A percentile compares a stretch with the other conserved stretches of the same genome.
Evolutionary conservation across 1,140 invertebrate genomes (phyloP).

Genomic region (Hyposmocoma kahamanoa): DNA sequence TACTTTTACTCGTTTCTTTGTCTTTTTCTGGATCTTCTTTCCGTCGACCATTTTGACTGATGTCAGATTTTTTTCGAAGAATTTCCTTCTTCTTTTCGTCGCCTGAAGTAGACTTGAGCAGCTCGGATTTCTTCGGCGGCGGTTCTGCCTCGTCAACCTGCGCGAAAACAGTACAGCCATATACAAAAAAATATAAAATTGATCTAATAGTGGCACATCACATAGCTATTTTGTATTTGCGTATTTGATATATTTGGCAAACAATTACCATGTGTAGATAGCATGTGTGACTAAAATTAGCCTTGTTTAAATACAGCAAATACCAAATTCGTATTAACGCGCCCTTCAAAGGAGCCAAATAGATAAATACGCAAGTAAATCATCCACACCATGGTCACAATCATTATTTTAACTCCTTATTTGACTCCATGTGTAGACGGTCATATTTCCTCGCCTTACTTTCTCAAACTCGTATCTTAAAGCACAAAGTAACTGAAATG

Average conservation of each 20-base stretch:
- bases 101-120: conserved; percentile 14
- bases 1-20: conserved; percentile 10
- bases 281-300: no score
- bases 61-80: conserved; percentile 13
- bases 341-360: no score
- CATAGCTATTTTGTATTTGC: neutral
- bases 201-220: neutral
- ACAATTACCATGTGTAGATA: no score
- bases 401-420: no score
- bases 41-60: conserved; percentile 25
- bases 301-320: no score
- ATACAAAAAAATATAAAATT: neutral
- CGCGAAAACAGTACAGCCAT: neutral
- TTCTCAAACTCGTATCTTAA: no score
- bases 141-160: conserved; percentile 44
- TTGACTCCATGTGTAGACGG: no score
- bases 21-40: conserved; percentile 12
- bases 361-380: no score
- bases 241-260: neutral
- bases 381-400: no score
- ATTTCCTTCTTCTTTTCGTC: conserved; percentile 12
- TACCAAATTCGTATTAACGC: neutral
- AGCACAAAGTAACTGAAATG: no score
- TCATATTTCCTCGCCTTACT: no score
- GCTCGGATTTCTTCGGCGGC: conserved; percentile 35